Percentiles rank a stretch among this genome's conserved stretches.
phyloP scores from a whole-genome alignment of 2,113 vertebrate genomes.

The Eubucco bourcierii region DNA sequence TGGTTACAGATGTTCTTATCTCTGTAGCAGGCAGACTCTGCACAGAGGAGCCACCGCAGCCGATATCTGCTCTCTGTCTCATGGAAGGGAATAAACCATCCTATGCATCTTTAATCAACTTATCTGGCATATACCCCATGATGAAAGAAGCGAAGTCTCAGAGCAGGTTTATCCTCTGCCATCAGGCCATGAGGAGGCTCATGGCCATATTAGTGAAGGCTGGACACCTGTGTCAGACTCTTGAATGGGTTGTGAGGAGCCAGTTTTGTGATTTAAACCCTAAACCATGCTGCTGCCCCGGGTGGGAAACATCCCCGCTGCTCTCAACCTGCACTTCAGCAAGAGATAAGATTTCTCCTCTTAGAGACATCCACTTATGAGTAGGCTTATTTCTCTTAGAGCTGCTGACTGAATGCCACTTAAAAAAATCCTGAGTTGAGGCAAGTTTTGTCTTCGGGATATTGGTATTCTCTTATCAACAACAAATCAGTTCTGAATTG shows the following conservation, averaged over 20 bases:
- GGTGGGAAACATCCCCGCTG: neutral
- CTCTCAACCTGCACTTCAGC: neutral
- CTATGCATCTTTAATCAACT: neutral
- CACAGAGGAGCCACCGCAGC: neutral
- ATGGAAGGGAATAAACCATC: neutral
- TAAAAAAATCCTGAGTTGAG: neutral
- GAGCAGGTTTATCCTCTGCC: neutral
- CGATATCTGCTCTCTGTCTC: neutral
- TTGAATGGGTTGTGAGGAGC: rapidly evolving
- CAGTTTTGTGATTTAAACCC: neutral
- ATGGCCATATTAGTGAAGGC: neutral
- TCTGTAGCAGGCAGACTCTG: neutral
- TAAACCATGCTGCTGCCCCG: rapidly evolving
- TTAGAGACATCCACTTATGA: rapidly evolving
- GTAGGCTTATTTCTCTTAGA: neutral
- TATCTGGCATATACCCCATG: rapidly evolving
- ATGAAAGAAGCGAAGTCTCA: neutral
- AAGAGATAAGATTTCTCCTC: neutral
- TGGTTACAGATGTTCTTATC: neutral
- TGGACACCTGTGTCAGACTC: neutral
- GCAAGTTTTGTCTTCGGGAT: neutral
- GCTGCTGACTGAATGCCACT: neutral
- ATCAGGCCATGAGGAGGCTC: rapidly evolving
- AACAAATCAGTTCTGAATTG: neutral
- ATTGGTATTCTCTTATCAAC: neutral